A percentile compares a stretch with the other conserved stretches of the same genome.
Conservation (phyloP, 1,140 invertebrate genomes). For the Tetraneura akinire region DNA sequence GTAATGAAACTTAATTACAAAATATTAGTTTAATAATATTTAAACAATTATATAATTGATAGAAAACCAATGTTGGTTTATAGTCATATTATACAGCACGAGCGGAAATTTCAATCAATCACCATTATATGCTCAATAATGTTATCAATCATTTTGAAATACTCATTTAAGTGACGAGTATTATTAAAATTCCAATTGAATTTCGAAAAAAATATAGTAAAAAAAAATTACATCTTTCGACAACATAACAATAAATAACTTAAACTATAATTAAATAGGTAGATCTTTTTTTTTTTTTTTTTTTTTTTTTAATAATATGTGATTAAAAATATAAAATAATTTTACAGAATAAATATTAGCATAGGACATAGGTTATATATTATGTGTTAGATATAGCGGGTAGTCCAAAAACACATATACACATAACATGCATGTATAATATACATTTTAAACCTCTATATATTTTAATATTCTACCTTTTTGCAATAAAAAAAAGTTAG, state of each 20-base stretch:
- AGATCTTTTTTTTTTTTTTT: too few species aligned
- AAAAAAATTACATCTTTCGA: neutral
- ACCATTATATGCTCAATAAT: conserved; percentile 10
- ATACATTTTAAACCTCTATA: conserved; percentile 14
- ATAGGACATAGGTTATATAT: neutral
- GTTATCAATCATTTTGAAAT: conserved; percentile 37
- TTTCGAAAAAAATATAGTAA: neutral
- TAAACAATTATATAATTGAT: too few species aligned
- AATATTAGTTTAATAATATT: too few species aligned
- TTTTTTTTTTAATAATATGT: too few species aligned
- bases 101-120: conserved; percentile 7
- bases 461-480: conserved; percentile 26
- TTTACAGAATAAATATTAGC: neutral
- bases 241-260: neutral
- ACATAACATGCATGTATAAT: neutral
- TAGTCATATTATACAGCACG: too few species aligned
- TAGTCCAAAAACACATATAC: neutral
- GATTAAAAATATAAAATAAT: neutral
- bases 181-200: conserved; percentile 14
- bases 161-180: neutral
- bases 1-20: too few species aligned
- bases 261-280: too few species aligned
- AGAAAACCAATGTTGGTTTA: too few species aligned
- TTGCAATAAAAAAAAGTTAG: conserved; percentile 36
- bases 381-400: too few species aligned